These are phyloP conservation scores for Cladorhizidae sp. DNA, from an alignment of 37 sponge, comb jelly and placozoan genomes.

Conservation along the genomic window DNA sequence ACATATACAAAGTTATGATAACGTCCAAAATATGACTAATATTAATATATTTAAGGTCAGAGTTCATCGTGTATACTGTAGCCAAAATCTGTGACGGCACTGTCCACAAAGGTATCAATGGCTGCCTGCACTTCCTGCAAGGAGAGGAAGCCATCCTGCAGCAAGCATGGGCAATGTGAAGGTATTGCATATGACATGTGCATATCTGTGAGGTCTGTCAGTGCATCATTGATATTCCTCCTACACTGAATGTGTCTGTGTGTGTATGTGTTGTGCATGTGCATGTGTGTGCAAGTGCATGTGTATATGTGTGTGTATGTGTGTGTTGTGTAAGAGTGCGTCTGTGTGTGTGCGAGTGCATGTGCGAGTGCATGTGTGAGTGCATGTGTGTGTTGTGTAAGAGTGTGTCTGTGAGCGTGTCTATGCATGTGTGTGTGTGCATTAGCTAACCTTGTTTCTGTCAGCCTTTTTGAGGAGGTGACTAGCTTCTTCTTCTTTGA, in stretches of 20 bases:
- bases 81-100: slow-evolving; percentile 19
- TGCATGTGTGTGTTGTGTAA: too few species aligned
- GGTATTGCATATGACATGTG: background rate
- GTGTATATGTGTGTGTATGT: too few species aligned
- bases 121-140: slow-evolving; percentile 5
- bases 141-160: slow-evolving; percentile 30
- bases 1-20: too few species aligned
- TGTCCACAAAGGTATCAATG: slow-evolving; percentile 13
- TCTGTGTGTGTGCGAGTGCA: too few species aligned
- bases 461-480: slow-evolving; percentile 20
- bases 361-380: too few species aligned
- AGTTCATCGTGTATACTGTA: slow-evolving; percentile 18
- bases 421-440: too few species aligned
- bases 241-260: too few species aligned
- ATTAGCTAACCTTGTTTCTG: slow-evolving; percentile 22
- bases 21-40: too few species aligned
- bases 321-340: too few species aligned
- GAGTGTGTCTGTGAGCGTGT: too few species aligned
- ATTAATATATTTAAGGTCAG: background rate
- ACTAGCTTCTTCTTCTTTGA: background rate
- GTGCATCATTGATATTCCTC: background rate
- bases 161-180: background rate
- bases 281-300: too few species aligned
- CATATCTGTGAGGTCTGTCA: background rate
- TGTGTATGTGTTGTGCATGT: too few species aligned